A percentile compares a stretch with the other conserved stretches of the same genome.
These are phyloP conservation scores for Tretioscincus oriximinensis DNA, from an alignment of 2,113 vertebrate species.

Conservation along the genomic window DNA sequence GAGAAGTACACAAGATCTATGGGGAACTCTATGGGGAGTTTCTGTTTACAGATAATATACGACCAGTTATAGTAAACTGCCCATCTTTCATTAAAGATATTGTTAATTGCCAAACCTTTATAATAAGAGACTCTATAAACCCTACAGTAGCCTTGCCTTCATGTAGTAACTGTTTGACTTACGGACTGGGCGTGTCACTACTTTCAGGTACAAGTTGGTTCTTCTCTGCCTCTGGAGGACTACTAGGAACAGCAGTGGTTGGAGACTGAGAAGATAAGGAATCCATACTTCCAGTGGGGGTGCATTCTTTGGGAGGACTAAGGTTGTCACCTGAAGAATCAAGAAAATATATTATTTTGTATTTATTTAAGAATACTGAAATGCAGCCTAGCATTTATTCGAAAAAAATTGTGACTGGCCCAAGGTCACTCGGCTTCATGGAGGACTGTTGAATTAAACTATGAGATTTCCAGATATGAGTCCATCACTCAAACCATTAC, in stretches of 20 bases:
- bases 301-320: conserved; percentile 76
- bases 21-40: too few species aligned
- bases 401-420: neutral
- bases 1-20: neutral
- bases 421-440: too few species aligned
- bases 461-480: too few species aligned
- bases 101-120: neutral
- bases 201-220: conserved; percentile 70
- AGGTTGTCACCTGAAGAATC: conserved; percentile 68
- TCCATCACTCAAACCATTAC: too few species aligned
- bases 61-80: neutral
- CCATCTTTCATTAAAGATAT: neutral
- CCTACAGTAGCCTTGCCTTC: neutral
- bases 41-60: neutral
- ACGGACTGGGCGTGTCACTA: conserved; percentile 58
- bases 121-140: neutral
- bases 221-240: conserved; percentile 71
- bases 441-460: too few species aligned
- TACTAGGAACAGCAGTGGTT: conserved; percentile 65
- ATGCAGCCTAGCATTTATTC: neutral
- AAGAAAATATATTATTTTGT: conserved; percentile 10
- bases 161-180: conserved; percentile 52
- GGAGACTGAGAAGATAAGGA: conserved; percentile 93
- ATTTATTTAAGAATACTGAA: neutral
- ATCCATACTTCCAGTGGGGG: conserved; percentile 86